Evolutionary conservation across 2,888 invertebrate species (phyloP), one percentile per base, ranked within the genome.

Genomic region (Lasioglossum calceatum): DNA sequence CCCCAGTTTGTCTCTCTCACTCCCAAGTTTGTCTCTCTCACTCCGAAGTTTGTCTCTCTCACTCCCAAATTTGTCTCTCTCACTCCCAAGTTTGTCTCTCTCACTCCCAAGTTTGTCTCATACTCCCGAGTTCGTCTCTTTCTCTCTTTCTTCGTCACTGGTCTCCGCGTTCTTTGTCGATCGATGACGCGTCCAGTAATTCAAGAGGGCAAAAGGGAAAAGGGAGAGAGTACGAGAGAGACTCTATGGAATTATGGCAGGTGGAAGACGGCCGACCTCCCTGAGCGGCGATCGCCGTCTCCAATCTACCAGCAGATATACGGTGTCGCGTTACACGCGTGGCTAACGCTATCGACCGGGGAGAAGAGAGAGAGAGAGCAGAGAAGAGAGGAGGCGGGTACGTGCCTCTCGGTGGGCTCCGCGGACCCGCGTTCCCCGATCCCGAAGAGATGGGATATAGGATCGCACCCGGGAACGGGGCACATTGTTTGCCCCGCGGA

Each of bases 241-340:
- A 87, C 82, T 88, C 86, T 88, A 87, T 89, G 89, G 92, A 91
- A 90, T 91, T 90, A 92, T 93, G 94, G 93, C 94, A 94, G 94
- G 93, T 94, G 94, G 94, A 93, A 93, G 94, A 93, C 92, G 92
- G 84, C 88, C 93, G 93, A 94, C 93, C 94, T 93, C 92, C 93
- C 93, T 89, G 92, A 87, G 85, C 84, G 92, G 85, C 90, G 91
- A 91, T 93, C 91, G 91, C 87, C 90, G 92, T 93, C 92, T 92
- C 91, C 91, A 90, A 91, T 89, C 88, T 79, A 83, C 81, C 82
- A 86, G 85, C 87, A 87, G 90, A 88, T 91, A 87, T 87, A 86
- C 89, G 92, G 91, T 93, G 93, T 93, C 92, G 92, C 92, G 92
- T 94, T 94, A 93, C 94, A 87, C 91, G 90, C 86, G 91, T 88